Evolutionary conservation across 2,797 vertebrate species (phyloP), one percentile per base, ranked within the genome.

Genomic region (Rhabdomys pumilio): DNA sequence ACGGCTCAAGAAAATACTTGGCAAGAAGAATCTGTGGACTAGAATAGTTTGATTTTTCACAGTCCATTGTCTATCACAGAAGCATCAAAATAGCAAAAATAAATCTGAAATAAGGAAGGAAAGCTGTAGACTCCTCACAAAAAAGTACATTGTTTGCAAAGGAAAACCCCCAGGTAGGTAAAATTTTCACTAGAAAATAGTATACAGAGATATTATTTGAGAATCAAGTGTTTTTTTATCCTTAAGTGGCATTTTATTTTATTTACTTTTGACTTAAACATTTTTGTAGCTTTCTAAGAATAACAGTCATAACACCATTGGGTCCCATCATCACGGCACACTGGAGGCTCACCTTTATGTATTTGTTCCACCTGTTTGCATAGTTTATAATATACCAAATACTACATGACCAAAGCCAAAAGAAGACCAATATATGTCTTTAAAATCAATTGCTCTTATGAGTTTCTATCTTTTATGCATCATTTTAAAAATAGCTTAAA

Each of bases 381-480:
- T 76, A 59, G 63, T 41, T 24, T 67, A 57, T 90, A 84, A 10
- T 57, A 20, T 1, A 47, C 1, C 14, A 76, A 61, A 76, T 26
- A 76, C 20, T 47, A n/a, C 22, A 26, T 89, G 29, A 50, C 31
- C 72, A 89, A 79, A 63, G 57, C 41, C 55, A 76, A 76, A 12
- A 22, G 63, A 81, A 90, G 84, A 90, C 63, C 53, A 63, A 29
- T 90, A 50, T 82, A 61, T 41, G 24, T 9, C 4, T 79, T 85
- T 67, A 95, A 91, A 75, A 75, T 12, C 55, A 93, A 82, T 26
- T 87, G 72, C 38, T 24, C 55, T 24, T 41, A 69, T 44, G 83
- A 50, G 0, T 65, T 85, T 88, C 24, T 83, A 41, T 29, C 10
- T 26, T 53, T 89, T 75, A 24, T 2, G 12, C 75, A 50, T 38